Evolutionary conservation across 2,888 invertebrate genomes (phyloP).

Genomic region (Zootermopsis nevadensis): DNA sequence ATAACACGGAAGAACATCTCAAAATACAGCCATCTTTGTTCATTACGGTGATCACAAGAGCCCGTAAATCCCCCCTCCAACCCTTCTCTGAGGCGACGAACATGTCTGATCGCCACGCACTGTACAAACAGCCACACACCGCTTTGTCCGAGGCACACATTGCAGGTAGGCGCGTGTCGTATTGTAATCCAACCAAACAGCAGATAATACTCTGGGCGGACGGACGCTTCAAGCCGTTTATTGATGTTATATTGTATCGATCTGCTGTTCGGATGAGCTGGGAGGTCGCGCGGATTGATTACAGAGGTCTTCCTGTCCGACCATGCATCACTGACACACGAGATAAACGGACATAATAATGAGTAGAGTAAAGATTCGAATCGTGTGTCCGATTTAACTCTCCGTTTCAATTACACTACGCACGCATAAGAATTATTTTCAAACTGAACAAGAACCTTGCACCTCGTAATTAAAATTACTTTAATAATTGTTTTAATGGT

Average conservation of each 20-base stretch:
- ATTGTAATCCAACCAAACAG: conserved; percentile 40
- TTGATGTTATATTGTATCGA: conserved; percentile 44
- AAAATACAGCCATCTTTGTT: too few species aligned
- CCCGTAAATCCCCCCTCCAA: too few species aligned
- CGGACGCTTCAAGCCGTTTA: conserved; percentile 38
- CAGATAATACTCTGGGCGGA: conserved; percentile 36
- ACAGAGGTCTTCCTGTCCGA: background rate
- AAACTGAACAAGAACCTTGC: too few species aligned
- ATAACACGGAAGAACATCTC: too few species aligned
- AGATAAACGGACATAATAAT: conserved; percentile 40
- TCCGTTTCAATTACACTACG: conserved; percentile 14
- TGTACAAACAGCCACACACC: conserved; percentile 3
- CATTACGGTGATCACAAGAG: too few species aligned
- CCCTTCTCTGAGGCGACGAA: too few species aligned
- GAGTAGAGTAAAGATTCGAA: background rate
- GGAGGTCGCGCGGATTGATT: conserved; percentile 37
- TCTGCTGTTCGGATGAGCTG: conserved; percentile 19
- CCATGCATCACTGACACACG: conserved; percentile 29
- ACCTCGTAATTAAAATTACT: too few species aligned
- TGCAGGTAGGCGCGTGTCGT: conserved; percentile 23
- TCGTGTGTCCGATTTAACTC: conserved; percentile 23
- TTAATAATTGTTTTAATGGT: too few species aligned
- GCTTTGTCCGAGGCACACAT: conserved; percentile 27
- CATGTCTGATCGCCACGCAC: conserved; percentile 19
- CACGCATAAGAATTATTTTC: too few species aligned